These are phyloP conservation scores for Dione vanillae DNA, from an alignment of 2,888 invertebrate genomes.

Conservation along the genomic window DNA sequence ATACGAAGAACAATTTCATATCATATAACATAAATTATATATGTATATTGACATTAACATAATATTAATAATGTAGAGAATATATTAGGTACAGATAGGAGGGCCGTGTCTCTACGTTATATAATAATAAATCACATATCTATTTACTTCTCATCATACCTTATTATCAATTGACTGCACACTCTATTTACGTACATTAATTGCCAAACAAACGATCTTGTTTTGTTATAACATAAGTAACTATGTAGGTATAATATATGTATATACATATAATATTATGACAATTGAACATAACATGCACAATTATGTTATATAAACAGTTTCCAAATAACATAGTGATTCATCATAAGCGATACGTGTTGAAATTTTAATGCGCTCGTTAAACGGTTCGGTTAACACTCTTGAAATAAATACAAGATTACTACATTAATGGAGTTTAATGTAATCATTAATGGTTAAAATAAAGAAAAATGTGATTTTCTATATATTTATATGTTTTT, in stretches of 20 bases:
- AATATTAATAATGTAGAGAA: too few species aligned
- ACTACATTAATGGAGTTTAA: too few species aligned
- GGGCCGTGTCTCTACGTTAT: too few species aligned
- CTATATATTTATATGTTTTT: too few species aligned
- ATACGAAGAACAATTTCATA: too few species aligned
- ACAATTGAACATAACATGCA: neutral
- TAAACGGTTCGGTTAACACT: neutral
- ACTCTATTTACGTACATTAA: neutral
- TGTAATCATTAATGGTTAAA: too few species aligned
- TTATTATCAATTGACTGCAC: neutral
- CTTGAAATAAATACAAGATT: neutral
- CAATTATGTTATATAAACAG: conserved; percentile 13
- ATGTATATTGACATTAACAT: neutral
- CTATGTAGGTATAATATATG: neutral
- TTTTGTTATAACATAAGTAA: neutral
- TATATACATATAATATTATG: conserved; percentile 10
- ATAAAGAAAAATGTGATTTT: too few species aligned
- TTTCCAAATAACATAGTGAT: conserved; percentile 12
- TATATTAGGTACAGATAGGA: too few species aligned
- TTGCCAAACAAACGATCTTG: conserved; percentile 9
- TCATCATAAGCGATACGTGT: neutral
- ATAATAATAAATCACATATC: neutral
- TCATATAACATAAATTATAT: too few species aligned
- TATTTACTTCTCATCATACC: neutral
- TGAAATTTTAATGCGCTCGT: neutral